Evolutionary conservation across 2,113 vertebrate genomes (phyloP).

Genomic region (Clarias magur): DNA sequence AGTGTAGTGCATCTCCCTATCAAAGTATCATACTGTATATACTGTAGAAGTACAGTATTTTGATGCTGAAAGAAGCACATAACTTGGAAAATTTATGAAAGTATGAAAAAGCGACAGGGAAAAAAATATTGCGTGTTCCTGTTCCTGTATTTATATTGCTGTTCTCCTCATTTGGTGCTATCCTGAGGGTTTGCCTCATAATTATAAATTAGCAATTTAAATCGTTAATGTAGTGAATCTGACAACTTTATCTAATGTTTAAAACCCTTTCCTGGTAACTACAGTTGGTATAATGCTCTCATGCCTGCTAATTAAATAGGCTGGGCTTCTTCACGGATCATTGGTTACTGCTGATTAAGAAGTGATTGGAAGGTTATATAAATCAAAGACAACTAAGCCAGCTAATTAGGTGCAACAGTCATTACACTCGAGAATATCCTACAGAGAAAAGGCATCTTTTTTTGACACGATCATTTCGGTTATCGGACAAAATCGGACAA

Average conservation of each 20-base stretch:
- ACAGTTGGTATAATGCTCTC: conserved; percentile 61
- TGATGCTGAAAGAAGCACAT: not conserved
- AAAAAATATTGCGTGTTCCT: conserved; percentile 2
- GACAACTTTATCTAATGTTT: conserved; percentile 59
- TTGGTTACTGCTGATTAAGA: conserved; percentile 69
- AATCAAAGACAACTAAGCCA: conserved; percentile 72
- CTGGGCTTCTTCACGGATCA: conserved; percentile 65
- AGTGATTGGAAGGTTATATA: conserved; percentile 66
- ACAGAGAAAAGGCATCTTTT: conserved; percentile 61
- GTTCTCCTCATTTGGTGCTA: conserved; percentile 46
- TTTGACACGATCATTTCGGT: conserved; percentile 58
- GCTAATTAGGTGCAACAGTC: conserved; percentile 70
- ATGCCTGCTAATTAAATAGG: conserved; percentile 68
- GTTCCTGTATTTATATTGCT: conserved; percentile 37
- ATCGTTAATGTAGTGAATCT: conserved; percentile 65
- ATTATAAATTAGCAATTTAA: conserved; percentile 68
- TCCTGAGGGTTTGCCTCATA: conserved; percentile 56
- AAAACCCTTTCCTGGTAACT: conserved; percentile 57
- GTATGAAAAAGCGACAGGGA: not conserved
- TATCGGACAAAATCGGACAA: conserved; percentile 51
- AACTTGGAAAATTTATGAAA: not conserved
- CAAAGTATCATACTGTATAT: not conserved
- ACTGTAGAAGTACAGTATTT: not conserved
- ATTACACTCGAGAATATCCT: conserved; percentile 65
- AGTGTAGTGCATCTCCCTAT: not conserved